Evolutionary conservation across 2,797 vertebrate genomes (phyloP).

Genomic region (Podargus strigoides): DNA sequence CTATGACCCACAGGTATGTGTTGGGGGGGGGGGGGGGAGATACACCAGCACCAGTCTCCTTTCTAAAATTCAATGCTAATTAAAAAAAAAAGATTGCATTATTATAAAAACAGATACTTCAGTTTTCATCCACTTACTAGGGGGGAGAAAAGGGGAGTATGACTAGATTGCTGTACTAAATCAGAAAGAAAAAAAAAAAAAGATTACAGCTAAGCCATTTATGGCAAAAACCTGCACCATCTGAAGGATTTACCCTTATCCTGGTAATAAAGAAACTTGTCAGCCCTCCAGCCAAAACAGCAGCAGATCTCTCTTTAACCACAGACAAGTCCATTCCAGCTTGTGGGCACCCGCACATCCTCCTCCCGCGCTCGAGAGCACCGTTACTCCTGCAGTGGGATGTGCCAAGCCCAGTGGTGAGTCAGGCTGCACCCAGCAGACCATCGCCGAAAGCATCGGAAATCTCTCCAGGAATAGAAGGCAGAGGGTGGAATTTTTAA

Average conservation of each 20-base stretch:
- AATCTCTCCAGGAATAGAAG: slow-evolving; percentile 40
- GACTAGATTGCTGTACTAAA: neutral
- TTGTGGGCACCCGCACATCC: neutral
- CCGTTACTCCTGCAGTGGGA: neutral
- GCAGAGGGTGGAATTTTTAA: slow-evolving; percentile 9
- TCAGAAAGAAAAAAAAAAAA: neutral
- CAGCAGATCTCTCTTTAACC: neutral
- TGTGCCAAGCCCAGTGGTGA: no score
- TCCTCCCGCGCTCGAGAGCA: neutral
- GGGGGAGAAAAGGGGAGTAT: neutral
- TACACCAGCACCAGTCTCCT: rapidly evolving
- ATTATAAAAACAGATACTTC: neutral
- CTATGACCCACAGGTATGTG: neutral
- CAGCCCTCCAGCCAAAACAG: neutral
- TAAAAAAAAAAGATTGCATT: neutral
- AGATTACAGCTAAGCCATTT: slow-evolving; percentile 44
- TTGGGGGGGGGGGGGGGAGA: no score
- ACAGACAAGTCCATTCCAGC: neutral
- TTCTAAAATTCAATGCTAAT: neutral
- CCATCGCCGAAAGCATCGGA: neutral
- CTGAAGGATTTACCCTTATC: slow-evolving; percentile 13
- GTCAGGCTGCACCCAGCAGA: neutral
- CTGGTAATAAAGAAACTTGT: neutral
- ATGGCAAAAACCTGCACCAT: neutral
- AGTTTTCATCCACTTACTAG: neutral